These are phyloP conservation scores for Drosophila bocqueti DNA, from an alignment of 1,140 invertebrate genomes.

Conservation along the genomic window DNA sequence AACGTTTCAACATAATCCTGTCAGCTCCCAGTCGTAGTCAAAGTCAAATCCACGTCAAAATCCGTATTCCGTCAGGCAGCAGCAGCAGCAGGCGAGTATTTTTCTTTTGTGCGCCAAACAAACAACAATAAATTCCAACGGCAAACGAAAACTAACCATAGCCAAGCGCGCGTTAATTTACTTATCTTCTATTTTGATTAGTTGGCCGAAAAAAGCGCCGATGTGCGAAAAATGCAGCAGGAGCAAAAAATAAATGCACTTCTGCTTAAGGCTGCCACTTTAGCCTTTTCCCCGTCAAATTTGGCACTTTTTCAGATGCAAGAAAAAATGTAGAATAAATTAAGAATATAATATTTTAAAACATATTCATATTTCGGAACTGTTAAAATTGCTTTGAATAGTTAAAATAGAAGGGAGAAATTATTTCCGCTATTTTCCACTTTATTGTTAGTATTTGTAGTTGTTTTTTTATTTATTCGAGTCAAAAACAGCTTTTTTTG, in stretches of 20 bases:
- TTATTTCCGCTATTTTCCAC: too few relatives aligned
- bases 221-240: slow-evolving; percentile 32
- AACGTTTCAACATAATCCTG: slow-evolving; percentile 76
- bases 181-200: slow-evolving; percentile 2
- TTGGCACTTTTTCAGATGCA: too few relatives aligned
- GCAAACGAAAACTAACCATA: slow-evolving; percentile 25
- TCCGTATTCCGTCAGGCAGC: slow-evolving; percentile 11
- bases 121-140: not conserved
- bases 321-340: too few relatives aligned
- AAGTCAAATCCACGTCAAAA: slow-evolving; percentile 12
- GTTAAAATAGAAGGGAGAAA: too few relatives aligned
- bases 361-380: too few relatives aligned
- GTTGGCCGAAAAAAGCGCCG: slow-evolving; percentile 4
- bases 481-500: too few relatives aligned
- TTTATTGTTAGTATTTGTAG: too few relatives aligned
- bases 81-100: slow-evolving; percentile 8
- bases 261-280: not conserved
- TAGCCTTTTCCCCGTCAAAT: too few relatives aligned
- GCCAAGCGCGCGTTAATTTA: slow-evolving; percentile 24
- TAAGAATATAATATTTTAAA: too few relatives aligned
- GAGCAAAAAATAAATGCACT: slow-evolving; percentile 42
- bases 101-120: slow-evolving; percentile 15
- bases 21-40: slow-evolving; percentile 3
- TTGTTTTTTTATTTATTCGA: too few relatives aligned
- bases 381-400: too few relatives aligned